Evolutionary conservation across 2,113 vertebrate genomes (phyloP).

Genomic region (Cranoglanis bouderius): DNA sequence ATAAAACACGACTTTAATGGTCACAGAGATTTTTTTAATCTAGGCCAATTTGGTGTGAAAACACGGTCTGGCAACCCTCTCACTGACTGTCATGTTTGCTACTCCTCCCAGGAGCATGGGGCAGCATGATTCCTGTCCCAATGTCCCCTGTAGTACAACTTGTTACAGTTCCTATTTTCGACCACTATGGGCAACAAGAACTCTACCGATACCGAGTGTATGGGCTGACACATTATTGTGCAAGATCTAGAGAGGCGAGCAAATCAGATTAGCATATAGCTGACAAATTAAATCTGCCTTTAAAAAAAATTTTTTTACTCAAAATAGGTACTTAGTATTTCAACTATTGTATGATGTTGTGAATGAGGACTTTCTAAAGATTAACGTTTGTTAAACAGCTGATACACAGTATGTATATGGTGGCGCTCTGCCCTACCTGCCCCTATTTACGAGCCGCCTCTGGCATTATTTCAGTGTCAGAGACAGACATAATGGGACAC

Average conservation of each 20-base stretch:
- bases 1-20: background rate
- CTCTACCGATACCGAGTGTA: background rate
- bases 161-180: background rate
- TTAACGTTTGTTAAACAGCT: background rate
- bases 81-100: background rate
- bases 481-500: background rate
- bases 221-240: background rate
- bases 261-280: background rate
- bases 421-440: background rate
- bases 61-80: background rate
- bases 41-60: background rate
- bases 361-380: background rate
- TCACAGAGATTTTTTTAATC: background rate
- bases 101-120: background rate
- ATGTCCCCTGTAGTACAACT: background rate
- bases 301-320: background rate
- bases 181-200: background rate
- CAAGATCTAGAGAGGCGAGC: background rate
- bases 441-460: background rate
- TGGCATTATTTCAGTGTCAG: background rate
- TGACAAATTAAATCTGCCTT: background rate
- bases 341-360: background rate
- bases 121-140: background rate
- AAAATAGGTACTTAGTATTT: background rate
- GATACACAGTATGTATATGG: background rate